These are phyloP conservation scores for Apodemus speciosus DNA, from an alignment of 2,113 vertebrate genomes.

Conservation along the genomic window DNA sequence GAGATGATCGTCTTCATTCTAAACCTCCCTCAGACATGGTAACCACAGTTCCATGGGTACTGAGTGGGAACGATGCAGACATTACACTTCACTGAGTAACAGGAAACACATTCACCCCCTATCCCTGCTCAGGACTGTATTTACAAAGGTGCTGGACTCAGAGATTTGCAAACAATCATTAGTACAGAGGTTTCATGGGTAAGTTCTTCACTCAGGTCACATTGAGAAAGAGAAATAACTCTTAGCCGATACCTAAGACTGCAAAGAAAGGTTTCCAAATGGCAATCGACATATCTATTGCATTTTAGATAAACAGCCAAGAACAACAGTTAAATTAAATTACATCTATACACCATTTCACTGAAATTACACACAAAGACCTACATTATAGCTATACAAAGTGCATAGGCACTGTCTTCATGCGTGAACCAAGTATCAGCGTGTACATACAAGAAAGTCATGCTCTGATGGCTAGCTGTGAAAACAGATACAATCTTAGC, in stretches of 20 bases:
- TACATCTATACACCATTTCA: slow-evolving; percentile 88
- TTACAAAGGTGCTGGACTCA: slow-evolving; percentile 88
- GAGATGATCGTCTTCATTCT: slow-evolving; percentile 54
- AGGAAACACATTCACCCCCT: slow-evolving; percentile 52
- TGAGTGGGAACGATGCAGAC: slow-evolving; percentile 54
- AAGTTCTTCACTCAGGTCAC: slow-evolving; percentile 79
- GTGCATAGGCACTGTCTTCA: slow-evolving; percentile 95
- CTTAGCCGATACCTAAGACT: slow-evolving; percentile 48
- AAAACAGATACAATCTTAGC: slow-evolving; percentile 79
- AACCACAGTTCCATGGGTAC: slow-evolving; percentile 40
- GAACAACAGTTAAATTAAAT: slow-evolving; percentile 83
- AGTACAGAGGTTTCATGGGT: slow-evolving; percentile 83
- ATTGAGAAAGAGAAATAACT: slow-evolving; percentile 80
- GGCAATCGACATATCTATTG: slow-evolving; percentile 82
- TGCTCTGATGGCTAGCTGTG: slow-evolving; percentile 86
- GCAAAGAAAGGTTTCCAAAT: slow-evolving; percentile 77
- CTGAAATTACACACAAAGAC: slow-evolving; percentile 88
- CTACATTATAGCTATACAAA: slow-evolving; percentile 94
- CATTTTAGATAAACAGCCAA: slow-evolving; percentile 83
- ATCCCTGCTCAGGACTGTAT: slow-evolving; percentile 85
- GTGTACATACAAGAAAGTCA: slow-evolving; percentile 83
- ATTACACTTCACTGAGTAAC: slow-evolving; percentile 65
- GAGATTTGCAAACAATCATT: slow-evolving; percentile 83
- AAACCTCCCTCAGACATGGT: slow-evolving; percentile 64
- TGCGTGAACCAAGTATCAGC: slow-evolving; percentile 89